Evolutionary conservation across 2,797 vertebrate species (phyloP).

Genomic region (Glossophaga mutica): DNA sequence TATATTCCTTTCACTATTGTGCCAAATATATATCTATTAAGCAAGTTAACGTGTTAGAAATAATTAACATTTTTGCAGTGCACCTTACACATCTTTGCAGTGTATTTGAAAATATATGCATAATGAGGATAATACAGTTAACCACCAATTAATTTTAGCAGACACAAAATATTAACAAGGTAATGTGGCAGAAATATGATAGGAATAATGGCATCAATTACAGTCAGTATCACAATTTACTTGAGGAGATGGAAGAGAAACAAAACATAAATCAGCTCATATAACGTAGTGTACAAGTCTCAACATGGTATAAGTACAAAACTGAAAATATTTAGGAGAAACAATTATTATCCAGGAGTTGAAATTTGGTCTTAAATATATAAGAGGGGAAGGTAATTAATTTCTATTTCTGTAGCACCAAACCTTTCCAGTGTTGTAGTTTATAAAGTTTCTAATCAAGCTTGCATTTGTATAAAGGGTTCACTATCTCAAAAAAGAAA

Average conservation of each 20-base stretch:
- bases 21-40: conserved; percentile 85
- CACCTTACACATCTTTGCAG: conserved; percentile 89
- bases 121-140: conserved; percentile 93
- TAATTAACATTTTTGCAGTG: conserved; percentile 95
- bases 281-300: conserved; percentile 73
- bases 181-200: conserved; percentile 82
- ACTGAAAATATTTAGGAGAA: conserved; percentile 78
- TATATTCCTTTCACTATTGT: conserved; percentile 92
- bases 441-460: neutral
- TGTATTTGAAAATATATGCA: conserved; percentile 83
- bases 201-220: conserved; percentile 79
- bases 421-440: conserved; percentile 21
- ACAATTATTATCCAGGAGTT: conserved; percentile 80
- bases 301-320: conserved; percentile 77
- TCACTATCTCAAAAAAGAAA: neutral
- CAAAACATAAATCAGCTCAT: conserved; percentile 77
- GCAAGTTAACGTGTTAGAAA: conserved; percentile 94
- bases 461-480: neutral
- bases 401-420: conserved; percentile 61
- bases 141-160: conserved; percentile 89
- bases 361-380: conserved; percentile 76
- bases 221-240: conserved; percentile 76
- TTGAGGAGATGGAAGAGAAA: conserved; percentile 73
- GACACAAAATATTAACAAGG: conserved; percentile 85
- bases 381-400: neutral